Percentiles rank a stretch among this genome's conserved stretches.
Evolutionary conservation across 2,113 vertebrate genomes (phyloP).

Genomic region (mouse (Mus musculus)): DNA sequence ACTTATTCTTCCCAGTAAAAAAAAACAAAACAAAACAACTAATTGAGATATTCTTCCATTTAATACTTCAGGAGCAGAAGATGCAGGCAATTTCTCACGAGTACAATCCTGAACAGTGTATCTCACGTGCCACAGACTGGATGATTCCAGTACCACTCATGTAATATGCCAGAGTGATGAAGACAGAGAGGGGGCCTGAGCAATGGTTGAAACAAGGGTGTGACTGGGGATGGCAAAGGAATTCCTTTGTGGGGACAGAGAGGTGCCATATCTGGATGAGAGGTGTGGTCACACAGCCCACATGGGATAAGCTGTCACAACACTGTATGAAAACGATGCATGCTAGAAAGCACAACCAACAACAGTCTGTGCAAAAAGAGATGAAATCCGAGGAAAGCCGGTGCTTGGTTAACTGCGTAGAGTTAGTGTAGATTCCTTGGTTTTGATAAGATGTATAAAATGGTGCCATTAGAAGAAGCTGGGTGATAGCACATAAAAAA

Average conservation of each 20-base stretch:
- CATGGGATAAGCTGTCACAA: background rate
- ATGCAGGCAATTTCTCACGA: background rate
- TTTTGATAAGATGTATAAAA: background rate
- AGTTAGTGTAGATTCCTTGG: background rate
- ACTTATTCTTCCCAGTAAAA: conserved; percentile 19
- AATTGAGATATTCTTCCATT: background rate
- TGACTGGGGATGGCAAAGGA: background rate
- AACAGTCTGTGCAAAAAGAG: background rate
- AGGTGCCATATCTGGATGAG: conserved; percentile 7
- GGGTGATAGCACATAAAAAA: background rate
- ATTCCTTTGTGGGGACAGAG: conserved; percentile 44
- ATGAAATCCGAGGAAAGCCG: background rate
- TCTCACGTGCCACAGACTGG: background rate
- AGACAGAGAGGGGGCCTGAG: background rate
- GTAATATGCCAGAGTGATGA: conserved; percentile 4
- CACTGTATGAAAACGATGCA: background rate
- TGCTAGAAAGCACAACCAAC: background rate
- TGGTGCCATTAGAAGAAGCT: background rate
- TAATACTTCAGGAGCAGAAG: conserved; percentile 5
- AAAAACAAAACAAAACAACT: background rate
- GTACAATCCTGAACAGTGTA: background rate
- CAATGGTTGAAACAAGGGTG: background rate
- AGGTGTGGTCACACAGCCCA: background rate
- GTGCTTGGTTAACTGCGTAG: background rate
- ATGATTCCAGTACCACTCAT: background rate